Base-by-base conservation (phyloP, 2,797 vertebrate species). In the Phylloscopus collybita region DNA sequence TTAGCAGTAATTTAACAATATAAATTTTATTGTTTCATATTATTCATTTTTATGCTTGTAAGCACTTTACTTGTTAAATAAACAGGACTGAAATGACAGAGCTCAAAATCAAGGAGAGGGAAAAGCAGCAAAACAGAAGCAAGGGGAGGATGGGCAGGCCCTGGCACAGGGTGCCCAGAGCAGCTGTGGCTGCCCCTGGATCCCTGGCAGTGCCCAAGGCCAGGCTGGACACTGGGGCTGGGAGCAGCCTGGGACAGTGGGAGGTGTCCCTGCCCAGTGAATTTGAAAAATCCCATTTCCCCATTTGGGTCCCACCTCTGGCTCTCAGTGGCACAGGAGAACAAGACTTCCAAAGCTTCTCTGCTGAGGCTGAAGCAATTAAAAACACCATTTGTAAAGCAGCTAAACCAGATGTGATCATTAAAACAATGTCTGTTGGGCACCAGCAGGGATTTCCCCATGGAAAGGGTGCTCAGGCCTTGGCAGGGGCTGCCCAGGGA, bases 371-470 rank as follows among this genome's bases (percentile, higher is more conserved):
- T 54, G 47, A 72, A 79, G 47, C 1, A 6, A 15, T 56, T 44
- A 42, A 61, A 73, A 44, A 1, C 19, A 67, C 5, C 3, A 8
- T 51, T 67, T 75, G 10, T 49, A 75, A 73, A 16, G 2, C 60
- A 74, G 12, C 9, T n/a, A 76, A 50, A 40, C 2, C 72, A 38
- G 4, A 21, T 7, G 12, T 10, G 30, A 57, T 13, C 13, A 32
- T 40, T 53, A 38, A 67, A 70, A 36, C 12, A 32, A 27, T 1
- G 6, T 30, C 59, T 70, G 8, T 2, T 27, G 59, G 59, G 4
- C 23, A 65, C 0, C 16, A 57, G 51, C 0, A 50, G 51, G 7
- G 42, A 66, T 66, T 74, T 66, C 2, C 2, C 0, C 21, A 5
- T 59, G 70, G 70, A 30, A 84, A 84, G 20, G 70, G 21, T 0